phyloP scores from a whole-genome alignment of 2,888 invertebrate genomes.

The Drosophila paranaensis region DNA sequence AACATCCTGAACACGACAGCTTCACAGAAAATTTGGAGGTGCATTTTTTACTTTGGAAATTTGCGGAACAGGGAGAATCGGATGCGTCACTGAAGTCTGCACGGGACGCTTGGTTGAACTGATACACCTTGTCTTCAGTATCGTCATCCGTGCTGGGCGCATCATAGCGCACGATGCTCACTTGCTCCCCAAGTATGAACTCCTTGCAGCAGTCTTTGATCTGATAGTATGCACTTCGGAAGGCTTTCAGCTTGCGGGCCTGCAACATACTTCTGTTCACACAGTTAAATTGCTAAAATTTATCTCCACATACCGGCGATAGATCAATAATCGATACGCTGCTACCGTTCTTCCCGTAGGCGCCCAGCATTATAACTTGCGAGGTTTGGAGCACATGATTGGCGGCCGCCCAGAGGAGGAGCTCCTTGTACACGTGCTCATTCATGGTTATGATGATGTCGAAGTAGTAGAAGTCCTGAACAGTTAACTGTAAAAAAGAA shows the following conservation, averaged over 20 bases:
- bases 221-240: conserved; percentile 68
- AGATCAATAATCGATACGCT: conserved; percentile 28
- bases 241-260: conserved; percentile 58
- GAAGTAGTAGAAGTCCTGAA: conserved; percentile 90
- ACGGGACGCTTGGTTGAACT: not conserved
- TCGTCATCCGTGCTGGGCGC: conserved; percentile 67
- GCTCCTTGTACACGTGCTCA: conserved; percentile 84
- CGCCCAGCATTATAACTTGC: conserved; percentile 32
- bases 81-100: not conserved
- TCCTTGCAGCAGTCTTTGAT: conserved; percentile 69
- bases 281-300: not conserved
- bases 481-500: conserved; percentile 86
- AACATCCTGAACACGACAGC: conserved; percentile 1
- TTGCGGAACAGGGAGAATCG: too few species aligned
- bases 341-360: conserved; percentile 35
- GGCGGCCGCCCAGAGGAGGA: conserved; percentile 50
- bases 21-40: not conserved
- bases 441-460: conserved; percentile 98
- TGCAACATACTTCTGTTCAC: conserved; percentile 9
- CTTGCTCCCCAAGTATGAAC: conserved; percentile 60
- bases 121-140: not conserved
- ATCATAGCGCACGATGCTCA: conserved; percentile 60
- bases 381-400: conserved; percentile 23
- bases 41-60: not conserved
- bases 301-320: conserved; percentile 47